phyloP scores from a whole-genome alignment of 1,140 invertebrate genomes.

The Diorhabda carinulata region DNA sequence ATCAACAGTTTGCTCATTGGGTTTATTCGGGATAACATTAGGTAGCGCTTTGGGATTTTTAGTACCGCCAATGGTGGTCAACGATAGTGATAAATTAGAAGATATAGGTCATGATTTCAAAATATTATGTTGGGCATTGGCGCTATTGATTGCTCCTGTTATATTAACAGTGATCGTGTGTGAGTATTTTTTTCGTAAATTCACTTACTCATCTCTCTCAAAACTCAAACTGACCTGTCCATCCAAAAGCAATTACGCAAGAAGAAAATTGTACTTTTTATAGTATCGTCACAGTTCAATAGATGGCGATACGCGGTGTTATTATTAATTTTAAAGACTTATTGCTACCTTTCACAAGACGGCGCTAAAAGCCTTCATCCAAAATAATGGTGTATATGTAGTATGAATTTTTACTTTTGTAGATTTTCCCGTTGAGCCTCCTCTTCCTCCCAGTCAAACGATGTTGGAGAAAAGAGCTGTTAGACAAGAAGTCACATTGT shows the following conservation, averaged over 20 bases:
- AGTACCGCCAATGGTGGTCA: conserved; percentile 49
- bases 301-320: too few species aligned
- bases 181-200: conserved; percentile 43
- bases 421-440: conserved; percentile 58
- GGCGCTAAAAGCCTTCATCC: too few species aligned
- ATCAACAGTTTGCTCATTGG: conserved; percentile 71
- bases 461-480: conserved; percentile 30
- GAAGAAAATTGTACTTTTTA: too few species aligned
- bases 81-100: conserved; percentile 46
- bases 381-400: not conserved
- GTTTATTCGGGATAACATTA: conserved; percentile 75
- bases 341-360: too few species aligned
- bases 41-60: conserved; percentile 49
- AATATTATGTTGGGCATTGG: conserved; percentile 50
- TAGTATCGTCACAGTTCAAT: too few species aligned
- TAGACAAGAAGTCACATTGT: conserved; percentile 19
- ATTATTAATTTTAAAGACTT: too few species aligned
- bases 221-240: too few species aligned
- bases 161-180: conserved; percentile 57
- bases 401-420: conserved; percentile 10
- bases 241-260: too few species aligned
- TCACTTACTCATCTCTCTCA: too few species aligned
- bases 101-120: conserved; percentile 46
- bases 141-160: conserved; percentile 54
- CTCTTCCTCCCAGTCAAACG: conserved; percentile 53